A percentile compares a stretch with the other conserved stretches of the same genome.
Conservation (phyloP, 2,797 vertebrate species). For the Chelon auratus region DNA sequence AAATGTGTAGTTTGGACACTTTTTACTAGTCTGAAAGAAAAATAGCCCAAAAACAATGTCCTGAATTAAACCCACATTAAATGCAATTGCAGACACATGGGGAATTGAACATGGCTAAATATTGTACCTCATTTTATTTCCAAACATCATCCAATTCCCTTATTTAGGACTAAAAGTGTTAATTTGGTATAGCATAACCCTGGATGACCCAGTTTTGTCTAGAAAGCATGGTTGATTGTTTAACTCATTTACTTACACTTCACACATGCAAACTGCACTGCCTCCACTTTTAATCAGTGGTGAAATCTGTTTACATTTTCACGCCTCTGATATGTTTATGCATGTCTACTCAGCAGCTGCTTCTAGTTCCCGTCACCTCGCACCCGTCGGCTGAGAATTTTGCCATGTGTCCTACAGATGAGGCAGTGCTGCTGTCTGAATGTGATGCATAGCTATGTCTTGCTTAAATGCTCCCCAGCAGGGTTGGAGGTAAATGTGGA, state of each 20-base stretch:
- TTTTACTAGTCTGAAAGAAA: too few species aligned
- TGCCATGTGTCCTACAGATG: not conserved
- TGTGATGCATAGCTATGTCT: slow-evolving; percentile 20
- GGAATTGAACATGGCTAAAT: too few species aligned
- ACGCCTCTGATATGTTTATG: slow-evolving; percentile 8
- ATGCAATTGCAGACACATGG: too few species aligned
- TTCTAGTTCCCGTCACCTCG: slow-evolving; percentile 13
- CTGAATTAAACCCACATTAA: too few species aligned
- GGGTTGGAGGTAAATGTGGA: slow-evolving; percentile 32
- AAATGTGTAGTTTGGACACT: too few species aligned
- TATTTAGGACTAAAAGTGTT: too few species aligned
- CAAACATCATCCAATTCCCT: too few species aligned
- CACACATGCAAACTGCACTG: not conserved
- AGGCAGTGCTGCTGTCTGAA: not conserved
- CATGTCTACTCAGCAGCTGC: slow-evolving; percentile 9
- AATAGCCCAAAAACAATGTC: too few species aligned
- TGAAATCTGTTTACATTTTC: slow-evolving; percentile 38
- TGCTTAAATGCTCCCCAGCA: slow-evolving; percentile 36
- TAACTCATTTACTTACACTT: not conserved
- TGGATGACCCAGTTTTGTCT: too few species aligned
- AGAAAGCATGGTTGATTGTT: too few species aligned
- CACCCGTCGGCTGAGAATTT: slow-evolving; percentile 11
- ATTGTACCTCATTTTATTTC: too few species aligned
- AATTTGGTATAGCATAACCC: too few species aligned
- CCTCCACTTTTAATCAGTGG: slow-evolving; percentile 9